Conservation (phyloP, 2,888 invertebrate genomes). For the Aproaerema taeniolella region DNA sequence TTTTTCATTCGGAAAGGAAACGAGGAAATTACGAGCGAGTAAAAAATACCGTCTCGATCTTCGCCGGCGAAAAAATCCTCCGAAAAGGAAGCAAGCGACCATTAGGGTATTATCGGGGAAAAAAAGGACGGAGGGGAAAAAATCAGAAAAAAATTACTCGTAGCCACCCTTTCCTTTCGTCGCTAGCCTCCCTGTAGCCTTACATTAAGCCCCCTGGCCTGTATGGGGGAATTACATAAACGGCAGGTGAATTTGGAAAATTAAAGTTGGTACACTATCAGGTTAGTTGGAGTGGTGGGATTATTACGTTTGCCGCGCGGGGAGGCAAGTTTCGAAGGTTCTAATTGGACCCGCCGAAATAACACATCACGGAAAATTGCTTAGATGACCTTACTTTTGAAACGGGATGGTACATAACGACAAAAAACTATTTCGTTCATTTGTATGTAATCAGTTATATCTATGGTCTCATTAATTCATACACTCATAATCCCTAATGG, state of each 20-base stretch:
- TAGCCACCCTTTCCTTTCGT: slow-evolving; percentile 74
- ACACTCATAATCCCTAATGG: too few species aligned
- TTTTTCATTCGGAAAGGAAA: slow-evolving; percentile 63
- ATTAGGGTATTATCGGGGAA: slow-evolving; percentile 76
- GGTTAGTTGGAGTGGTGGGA: slow-evolving; percentile 32
- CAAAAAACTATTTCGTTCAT: too few species aligned
- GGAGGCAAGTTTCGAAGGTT: slow-evolving; percentile 14
- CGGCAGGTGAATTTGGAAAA: slow-evolving; percentile 75
- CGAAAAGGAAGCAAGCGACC: slow-evolving; percentile 75
- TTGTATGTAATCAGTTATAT: too few species aligned
- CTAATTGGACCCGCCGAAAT: slow-evolving; percentile 18
- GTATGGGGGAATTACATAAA: slow-evolving; percentile 66
- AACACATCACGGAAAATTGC: slow-evolving; percentile 12
- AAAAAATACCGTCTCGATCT: slow-evolving; percentile 73
- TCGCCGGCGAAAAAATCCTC: slow-evolving; percentile 56
- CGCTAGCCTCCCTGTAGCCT: slow-evolving; percentile 55
- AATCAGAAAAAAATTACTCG: slow-evolving; percentile 72
- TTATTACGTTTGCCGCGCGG: slow-evolving; percentile 24
- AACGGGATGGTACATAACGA: too few species aligned
- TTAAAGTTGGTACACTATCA: slow-evolving; percentile 60
- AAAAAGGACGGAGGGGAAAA: slow-evolving; percentile 59
- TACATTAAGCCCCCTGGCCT: slow-evolving; percentile 58
- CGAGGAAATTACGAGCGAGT: slow-evolving; percentile 65
- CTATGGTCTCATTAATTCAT: too few species aligned
- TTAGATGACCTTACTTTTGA: slow-evolving; percentile 8